These are phyloP conservation scores for Lates japonicus DNA, from an alignment of 2,797 vertebrate species.

Conservation along the genomic window DNA sequence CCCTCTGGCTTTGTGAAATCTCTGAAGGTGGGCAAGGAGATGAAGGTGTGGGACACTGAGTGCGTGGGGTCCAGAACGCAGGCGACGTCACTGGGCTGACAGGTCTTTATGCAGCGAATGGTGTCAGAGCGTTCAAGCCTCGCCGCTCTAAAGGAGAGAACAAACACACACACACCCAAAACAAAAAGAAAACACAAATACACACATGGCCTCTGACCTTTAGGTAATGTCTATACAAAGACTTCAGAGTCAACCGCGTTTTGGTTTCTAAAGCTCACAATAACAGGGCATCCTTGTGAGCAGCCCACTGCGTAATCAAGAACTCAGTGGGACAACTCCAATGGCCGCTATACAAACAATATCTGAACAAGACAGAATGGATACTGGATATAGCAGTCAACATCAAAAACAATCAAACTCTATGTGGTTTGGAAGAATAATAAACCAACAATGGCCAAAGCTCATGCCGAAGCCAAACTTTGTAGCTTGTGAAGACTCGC, in stretches of 20 bases:
- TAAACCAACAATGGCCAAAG: constrained; percentile 76
- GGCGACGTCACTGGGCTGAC: constrained; percentile 88
- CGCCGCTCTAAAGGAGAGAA: constrained; percentile 72
- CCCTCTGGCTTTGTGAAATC: constrained; percentile 94
- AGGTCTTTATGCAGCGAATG: constrained; percentile 93
- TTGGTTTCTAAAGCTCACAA: constrained; percentile 67
- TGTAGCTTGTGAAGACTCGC: constrained; percentile 71
- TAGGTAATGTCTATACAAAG: constrained; percentile 54
- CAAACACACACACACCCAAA: constrained; percentile 52
- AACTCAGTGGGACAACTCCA: constrained; percentile 68
- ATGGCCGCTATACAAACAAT: constrained; percentile 76
- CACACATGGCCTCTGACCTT: constrained; percentile 61
- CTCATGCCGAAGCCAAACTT: constrained; percentile 67
- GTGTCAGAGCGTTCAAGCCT: constrained; percentile 90
- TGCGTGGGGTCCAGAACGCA: constrained; percentile 91
- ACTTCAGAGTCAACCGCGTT: constrained; percentile 32
- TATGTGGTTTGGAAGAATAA: constrained; percentile 75
- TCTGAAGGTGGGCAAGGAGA: constrained; percentile 95
- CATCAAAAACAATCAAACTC: constrained; percentile 76
- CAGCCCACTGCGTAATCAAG: constrained; percentile 70
- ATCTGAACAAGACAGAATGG: constrained; percentile 71
- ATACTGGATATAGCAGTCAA: constrained; percentile 71
- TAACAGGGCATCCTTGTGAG: constrained; percentile 66
- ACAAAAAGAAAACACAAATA: constrained; percentile 43
- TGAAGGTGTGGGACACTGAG: constrained; percentile 94